Evolutionary conservation across 2,888 invertebrate genomes (phyloP), one percentile per base, ranked within the genome.

Genomic region (Geotrupes spiniger): DNA sequence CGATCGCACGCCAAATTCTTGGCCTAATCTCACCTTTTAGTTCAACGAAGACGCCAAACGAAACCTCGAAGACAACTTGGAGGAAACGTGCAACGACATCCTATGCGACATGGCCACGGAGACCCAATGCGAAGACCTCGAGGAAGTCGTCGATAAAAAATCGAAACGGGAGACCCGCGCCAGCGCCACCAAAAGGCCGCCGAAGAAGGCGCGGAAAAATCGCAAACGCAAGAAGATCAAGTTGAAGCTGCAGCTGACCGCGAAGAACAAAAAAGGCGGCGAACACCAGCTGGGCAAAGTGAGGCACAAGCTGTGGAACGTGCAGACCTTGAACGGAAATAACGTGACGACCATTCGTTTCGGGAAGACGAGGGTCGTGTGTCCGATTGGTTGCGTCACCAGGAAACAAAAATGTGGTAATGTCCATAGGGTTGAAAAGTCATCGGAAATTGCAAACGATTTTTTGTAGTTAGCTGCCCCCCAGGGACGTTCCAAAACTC

Each of bases 401-500:
- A 74, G 74, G 46, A 77, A 76, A 58, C 70, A 75, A 33, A 69
- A 74, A 57, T 84, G 84, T 65, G 78, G 83, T 83, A 71, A 68
- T 72, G 63, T 33, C 21, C 17, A 15, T 6, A 46, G 4, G 44
- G 10, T 17, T 9, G 16, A 21, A 17, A 1, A 3, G 42, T 41
- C 9, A 36, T 21, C 21, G 3, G 21, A 21, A 25, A 51, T 21
- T n/a, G 15, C 37, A 12, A 25, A 4, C 12, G 25, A 14, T n/a
- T 40, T 21, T 37, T 63, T 63, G 46, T 45, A 71, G 85, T 83
- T 4, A 77, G 78, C 63, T 85, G 85, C 63, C 82, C 84, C 2
- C 69, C 75, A 52, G 85, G 85, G 9, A 82, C 83, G 1, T 83
- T 79, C 64, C 81, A 80, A 63, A 79, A 83, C 63, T 68, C 70